A percentile compares a stretch with the other conserved stretches of the same genome.
These are phyloP conservation scores for Poecilia picta DNA, from an alignment of 2,797 vertebrate species.

Conservation along the genomic window DNA sequence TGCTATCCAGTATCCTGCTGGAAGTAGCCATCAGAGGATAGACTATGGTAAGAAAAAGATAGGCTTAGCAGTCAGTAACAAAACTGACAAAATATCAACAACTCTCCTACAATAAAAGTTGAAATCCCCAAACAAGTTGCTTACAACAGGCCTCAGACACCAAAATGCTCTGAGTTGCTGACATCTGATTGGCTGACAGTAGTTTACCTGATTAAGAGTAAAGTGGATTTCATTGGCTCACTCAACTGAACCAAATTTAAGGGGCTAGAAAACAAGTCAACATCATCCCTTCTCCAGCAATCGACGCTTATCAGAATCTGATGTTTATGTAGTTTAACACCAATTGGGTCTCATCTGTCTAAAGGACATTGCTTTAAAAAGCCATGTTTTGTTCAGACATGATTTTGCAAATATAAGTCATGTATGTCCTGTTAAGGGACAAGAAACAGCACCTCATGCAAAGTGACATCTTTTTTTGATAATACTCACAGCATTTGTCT, in stretches of 20 bases:
- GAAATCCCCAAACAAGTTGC: background rate
- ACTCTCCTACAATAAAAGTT: background rate
- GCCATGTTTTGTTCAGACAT: background rate
- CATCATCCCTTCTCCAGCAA: background rate
- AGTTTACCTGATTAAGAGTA: background rate
- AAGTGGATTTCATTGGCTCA: background rate
- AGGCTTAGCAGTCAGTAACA: no score
- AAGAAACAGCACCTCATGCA: background rate
- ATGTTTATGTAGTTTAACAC: no score
- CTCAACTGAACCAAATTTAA: background rate
- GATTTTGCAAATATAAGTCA: background rate
- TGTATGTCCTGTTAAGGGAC: background rate
- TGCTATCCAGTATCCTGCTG: conserved; percentile 39
- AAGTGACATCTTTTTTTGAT: background rate
- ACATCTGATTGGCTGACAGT: background rate
- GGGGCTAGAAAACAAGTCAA: background rate
- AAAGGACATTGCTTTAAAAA: background rate
- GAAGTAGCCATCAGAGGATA: conserved; percentile 62
- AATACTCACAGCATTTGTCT: background rate
- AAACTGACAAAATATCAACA: background rate
- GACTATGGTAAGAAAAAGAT: background rate
- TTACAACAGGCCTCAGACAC: background rate
- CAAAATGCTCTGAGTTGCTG: background rate
- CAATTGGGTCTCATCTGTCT: background rate
- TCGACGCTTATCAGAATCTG: no score